phyloP scores from a whole-genome alignment of 2,113 vertebrate species.

The Rana temporaria region DNA sequence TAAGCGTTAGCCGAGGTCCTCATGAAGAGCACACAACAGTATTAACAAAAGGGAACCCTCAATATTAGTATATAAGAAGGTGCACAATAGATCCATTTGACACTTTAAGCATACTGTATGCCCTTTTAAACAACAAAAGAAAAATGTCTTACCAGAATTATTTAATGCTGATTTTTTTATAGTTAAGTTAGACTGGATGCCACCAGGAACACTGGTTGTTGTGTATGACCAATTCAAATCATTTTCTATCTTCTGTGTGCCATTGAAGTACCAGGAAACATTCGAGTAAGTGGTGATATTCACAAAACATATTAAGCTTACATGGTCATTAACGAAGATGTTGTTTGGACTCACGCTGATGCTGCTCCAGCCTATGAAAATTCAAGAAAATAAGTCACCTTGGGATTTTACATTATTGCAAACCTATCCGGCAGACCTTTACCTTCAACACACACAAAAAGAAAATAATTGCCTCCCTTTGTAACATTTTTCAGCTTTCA shows the following conservation, averaged over 20 bases:
- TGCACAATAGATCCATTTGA: no score
- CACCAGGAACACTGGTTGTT: not conserved
- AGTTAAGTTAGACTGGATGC: not conserved
- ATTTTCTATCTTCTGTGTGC: not conserved
- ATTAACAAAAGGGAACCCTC: no score
- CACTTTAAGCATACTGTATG: no score
- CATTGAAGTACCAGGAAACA: slow-evolving; percentile 3
- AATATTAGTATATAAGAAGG: no score
- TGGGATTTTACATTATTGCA: not conserved
- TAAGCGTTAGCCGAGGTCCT: no score
- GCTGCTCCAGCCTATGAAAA: not conserved
- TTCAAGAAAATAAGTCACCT: not conserved
- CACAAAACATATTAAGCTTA: not conserved
- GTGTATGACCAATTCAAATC: no score
- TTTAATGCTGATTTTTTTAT: not conserved
- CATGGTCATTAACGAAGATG: not conserved
- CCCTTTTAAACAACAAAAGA: not conserved
- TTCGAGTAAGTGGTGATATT: not conserved
- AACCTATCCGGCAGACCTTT: no score
- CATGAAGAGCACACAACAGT: no score
- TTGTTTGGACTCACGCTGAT: not conserved
- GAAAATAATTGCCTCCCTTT: no score
- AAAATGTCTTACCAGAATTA: not conserved
- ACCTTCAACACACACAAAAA: no score
- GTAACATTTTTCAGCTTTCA: no score